Evolutionary conservation across 2,113 vertebrate species (phyloP).

Genomic region (Gobio gobio): DNA sequence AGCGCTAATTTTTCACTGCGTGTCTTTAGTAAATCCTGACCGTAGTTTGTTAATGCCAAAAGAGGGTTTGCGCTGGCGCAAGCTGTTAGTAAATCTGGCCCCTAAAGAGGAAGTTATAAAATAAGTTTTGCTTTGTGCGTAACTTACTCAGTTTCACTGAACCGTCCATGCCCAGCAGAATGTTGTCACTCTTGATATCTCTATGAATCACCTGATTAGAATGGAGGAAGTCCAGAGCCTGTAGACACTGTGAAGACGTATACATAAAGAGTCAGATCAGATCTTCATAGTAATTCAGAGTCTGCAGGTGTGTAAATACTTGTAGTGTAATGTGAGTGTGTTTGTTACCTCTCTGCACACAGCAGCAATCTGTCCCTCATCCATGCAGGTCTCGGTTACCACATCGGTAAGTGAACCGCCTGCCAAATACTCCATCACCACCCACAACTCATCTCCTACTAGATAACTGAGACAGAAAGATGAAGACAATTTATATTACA

Average conservation of each 20-base stretch:
- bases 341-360: conserved; percentile 93
- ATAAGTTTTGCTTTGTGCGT: not conserved
- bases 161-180: conserved; percentile 96
- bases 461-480: conserved; percentile 82
- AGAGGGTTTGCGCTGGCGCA: no score
- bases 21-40: no score
- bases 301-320: not conserved
- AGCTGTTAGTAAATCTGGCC: no score
- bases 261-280: conserved; percentile 17
- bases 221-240: conserved; percentile 97
- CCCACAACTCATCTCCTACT: conserved; percentile 98
- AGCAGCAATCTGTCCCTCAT: conserved; percentile 97
- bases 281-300: not conserved
- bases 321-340: not conserved
- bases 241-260: conserved; percentile 85
- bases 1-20: no score
- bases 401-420: conserved; percentile 97
- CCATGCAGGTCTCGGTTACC: conserved; percentile 98
- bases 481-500: not conserved
- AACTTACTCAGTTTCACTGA: conserved; percentile 96
- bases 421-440: conserved; percentile 98
- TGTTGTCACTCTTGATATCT: conserved; percentile 99
- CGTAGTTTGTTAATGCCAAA: no score
- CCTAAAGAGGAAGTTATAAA: no score
- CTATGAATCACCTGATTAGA: conserved; percentile 98